A percentile compares a stretch with the other conserved stretches of the same genome.
Evolutionary conservation across 2,797 vertebrate species (phyloP).

Genomic region (Xenops minutus): DNA sequence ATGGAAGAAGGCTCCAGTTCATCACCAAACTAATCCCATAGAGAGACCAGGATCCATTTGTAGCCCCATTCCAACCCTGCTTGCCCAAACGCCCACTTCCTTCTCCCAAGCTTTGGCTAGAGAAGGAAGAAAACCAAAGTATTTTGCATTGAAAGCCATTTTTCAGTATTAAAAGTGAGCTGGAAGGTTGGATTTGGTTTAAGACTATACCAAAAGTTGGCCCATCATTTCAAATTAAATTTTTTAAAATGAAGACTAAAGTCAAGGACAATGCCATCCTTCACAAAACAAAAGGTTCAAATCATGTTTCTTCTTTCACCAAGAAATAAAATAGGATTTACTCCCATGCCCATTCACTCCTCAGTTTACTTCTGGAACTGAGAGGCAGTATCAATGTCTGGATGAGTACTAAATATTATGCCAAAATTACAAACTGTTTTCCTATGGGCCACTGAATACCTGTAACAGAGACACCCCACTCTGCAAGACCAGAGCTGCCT

Average conservation of each 20-base stretch:
- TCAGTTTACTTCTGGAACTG: neutral
- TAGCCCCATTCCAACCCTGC: neutral
- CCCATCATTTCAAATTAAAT: neutral
- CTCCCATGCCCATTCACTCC: neutral
- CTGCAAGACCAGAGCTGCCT: neutral
- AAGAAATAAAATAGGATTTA: neutral
- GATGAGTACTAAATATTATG: neutral
- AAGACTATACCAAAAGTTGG: neutral
- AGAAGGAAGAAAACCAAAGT: neutral
- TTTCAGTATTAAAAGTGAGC: neutral
- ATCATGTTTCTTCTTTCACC: neutral
- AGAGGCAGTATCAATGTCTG: neutral
- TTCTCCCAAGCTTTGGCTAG: neutral
- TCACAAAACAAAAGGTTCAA: neutral
- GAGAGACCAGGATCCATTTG: neutral
- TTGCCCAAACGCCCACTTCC: neutral
- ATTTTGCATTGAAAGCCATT: neutral
- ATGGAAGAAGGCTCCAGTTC: conserved; percentile 20
- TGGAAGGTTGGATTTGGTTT: neutral
- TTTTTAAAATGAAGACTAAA: neutral
- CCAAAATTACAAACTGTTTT: neutral
- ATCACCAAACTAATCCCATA: neutral
- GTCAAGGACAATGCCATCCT: neutral
- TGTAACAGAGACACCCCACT: neutral
- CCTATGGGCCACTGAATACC: neutral